Evolutionary conservation across 2,888 invertebrate species (phyloP).

Genomic region (Tribolium freemani): DNA sequence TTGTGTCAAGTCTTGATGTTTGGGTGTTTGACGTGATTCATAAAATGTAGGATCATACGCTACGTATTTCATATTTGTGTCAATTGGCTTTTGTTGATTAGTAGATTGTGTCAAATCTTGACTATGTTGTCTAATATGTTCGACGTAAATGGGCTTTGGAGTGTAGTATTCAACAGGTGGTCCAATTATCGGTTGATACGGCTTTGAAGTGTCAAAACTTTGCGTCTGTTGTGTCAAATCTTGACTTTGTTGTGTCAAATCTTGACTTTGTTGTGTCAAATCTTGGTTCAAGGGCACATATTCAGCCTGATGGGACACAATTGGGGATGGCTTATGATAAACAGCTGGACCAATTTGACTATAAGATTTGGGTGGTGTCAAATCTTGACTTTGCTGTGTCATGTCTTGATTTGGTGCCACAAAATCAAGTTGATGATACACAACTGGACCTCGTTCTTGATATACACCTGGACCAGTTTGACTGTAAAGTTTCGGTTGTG

Average conservation of each 20-base stretch:
- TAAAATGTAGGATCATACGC: too few relatives aligned
- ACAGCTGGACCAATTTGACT: too few relatives aligned
- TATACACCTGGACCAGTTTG: too few relatives aligned
- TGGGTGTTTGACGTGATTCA: neutral
- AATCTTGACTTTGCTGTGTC: neutral
- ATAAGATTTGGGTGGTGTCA: too few relatives aligned
- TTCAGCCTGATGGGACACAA: too few relatives aligned
- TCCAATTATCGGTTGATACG: too few relatives aligned
- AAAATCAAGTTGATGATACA: neutral
- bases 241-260: too few relatives aligned
- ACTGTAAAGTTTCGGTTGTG: neutral
- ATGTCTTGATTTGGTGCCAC: neutral
- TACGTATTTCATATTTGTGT: too few relatives aligned
- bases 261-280: neutral
- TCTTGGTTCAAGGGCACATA: neutral
- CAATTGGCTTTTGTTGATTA: conserved; percentile 8
- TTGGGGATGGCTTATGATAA: too few relatives aligned
- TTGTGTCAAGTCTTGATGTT: conserved; percentile 46
- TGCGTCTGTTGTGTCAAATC: conserved; percentile 2
- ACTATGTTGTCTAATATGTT: neutral
- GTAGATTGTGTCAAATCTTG: conserved; percentile 1
- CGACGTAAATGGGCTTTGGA: neutral
- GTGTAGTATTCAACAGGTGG: neutral
- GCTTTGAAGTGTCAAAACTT: too few relatives aligned
- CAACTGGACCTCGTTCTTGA: neutral